A percentile compares a stretch with the other conserved stretches of the same genome.
Conservation (phyloP, 2,797 vertebrate genomes). For the Cygnus olor region DNA sequence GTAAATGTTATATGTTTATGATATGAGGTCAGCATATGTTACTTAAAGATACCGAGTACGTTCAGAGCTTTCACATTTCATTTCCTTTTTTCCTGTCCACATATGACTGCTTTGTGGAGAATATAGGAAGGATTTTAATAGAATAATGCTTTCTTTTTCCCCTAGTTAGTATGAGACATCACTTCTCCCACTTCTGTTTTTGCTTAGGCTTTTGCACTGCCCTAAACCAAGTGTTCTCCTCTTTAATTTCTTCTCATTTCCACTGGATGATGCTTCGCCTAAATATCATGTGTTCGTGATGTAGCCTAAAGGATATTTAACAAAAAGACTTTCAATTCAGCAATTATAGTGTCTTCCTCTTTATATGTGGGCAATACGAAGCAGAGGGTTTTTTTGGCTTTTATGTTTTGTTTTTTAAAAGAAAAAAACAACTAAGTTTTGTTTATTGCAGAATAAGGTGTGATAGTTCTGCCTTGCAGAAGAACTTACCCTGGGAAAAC, state of each 20-base stretch:
- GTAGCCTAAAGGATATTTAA: not conserved
- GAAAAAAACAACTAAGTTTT: not conserved
- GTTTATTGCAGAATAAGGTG: constrained; percentile 11
- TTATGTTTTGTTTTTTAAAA: constrained; percentile 5
- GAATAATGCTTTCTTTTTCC: no score
- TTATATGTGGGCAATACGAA: constrained; percentile 35
- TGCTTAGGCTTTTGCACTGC: not conserved
- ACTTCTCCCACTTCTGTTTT: not conserved
- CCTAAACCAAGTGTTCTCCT: not conserved
- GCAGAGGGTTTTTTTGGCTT: constrained; percentile 19
- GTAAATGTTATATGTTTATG: not conserved
- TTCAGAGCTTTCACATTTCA: not conserved
- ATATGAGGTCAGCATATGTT: not conserved
- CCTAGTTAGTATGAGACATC: not conserved
- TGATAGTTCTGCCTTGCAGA: constrained; percentile 46
- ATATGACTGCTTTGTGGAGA: not conserved
- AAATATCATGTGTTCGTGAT: not conserved
- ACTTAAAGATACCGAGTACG: not conserved
- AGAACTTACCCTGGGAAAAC: constrained; percentile 51
- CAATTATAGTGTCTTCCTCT: not conserved
- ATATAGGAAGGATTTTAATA: not conserved
- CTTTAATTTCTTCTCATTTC: not conserved
- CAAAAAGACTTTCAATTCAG: not conserved
- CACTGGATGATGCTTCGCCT: not conserved
- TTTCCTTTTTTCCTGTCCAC: not conserved